Base-by-base conservation (phyloP, 2,797 vertebrate species). In the Distichodus sexfasciatus region DNA sequence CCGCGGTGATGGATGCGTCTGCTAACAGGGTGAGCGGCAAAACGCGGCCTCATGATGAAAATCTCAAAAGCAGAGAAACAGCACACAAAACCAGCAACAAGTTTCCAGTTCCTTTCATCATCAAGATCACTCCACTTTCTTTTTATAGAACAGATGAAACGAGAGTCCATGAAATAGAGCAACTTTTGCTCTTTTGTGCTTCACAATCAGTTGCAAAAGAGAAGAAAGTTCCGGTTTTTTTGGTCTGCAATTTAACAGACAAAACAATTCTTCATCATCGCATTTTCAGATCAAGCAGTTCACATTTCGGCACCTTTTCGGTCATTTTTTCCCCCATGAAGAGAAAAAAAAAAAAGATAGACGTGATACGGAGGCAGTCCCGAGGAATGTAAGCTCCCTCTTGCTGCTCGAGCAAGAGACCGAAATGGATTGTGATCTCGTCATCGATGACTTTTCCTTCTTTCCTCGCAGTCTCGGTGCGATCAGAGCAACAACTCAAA, bases 81-180 rank as follows among this genome's bases (percentile, higher is more conserved):
- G 31, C n/a, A 19, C 43, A 69, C 7, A n/a, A 50, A 48, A 43
- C 40, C 50, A 47, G 41, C 40, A 55, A 33, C 24, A 29, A 50
- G 14, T 61, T 70, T 57, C 60, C 40, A 73, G 31, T 76, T 78
- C 61, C 63, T 75, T 50, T 8, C 44, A 19, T 36, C 15, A 31
- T 35, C 46, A 60, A 48, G 58, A 59, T 66, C 19, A 35, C 44
- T 47, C 24, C 21, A 44, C 50, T 58, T 66, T 48, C n/a, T 43
- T 40, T 69, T 72, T 43, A 64, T 43, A 69, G 36, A 65, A 65
- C 47, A 46, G 15, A 61, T 21, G 23, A 51, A 31, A 19, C 41
- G 11, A 31, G 31, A 40, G 12, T 47, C 17, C 58, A 23, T 53
- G 60, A 68, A 66, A 69, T 53, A 47, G 14, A 71, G 33, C 19